Percentiles rank a stretch among this genome's conserved stretches.
phyloP scores from a whole-genome alignment of 2,797 vertebrate species.

The Clarias fuscus region DNA sequence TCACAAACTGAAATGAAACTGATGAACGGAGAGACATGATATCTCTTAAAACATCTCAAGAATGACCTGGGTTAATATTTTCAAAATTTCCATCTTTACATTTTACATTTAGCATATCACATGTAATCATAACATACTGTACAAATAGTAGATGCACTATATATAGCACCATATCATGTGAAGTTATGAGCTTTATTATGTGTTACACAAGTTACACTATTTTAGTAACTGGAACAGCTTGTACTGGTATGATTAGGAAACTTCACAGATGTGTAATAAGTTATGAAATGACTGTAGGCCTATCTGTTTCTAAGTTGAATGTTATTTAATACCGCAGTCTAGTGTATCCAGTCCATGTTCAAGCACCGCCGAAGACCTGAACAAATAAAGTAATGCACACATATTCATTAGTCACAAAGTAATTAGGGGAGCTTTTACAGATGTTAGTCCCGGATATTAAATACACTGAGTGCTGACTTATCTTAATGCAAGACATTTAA shows the following conservation, averaged over 20 bases:
- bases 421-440: not conserved
- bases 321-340: not conserved
- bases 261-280: not conserved
- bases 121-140: not conserved
- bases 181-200: not conserved
- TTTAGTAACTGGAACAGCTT: not conserved
- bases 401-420: not conserved
- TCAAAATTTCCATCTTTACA: not conserved
- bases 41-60: conserved; percentile 1
- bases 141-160: not conserved
- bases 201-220: not conserved
- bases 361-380: not conserved
- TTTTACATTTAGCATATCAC: not conserved
- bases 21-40: not conserved
- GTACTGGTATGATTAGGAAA: not conserved
- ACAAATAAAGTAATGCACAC: conserved; percentile 12
- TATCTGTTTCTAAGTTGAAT: conserved; percentile 5
- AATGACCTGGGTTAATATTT: not conserved
- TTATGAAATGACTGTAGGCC: conserved; percentile 1
- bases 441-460: not conserved
- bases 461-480: not conserved
- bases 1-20: not conserved
- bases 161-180: not conserved
- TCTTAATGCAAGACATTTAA: conserved; percentile 1
- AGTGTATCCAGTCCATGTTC: not conserved